These are phyloP conservation scores for Acanthacorydalis orientalis DNA, from an alignment of 2,888 invertebrate species.

Conservation along the genomic window DNA sequence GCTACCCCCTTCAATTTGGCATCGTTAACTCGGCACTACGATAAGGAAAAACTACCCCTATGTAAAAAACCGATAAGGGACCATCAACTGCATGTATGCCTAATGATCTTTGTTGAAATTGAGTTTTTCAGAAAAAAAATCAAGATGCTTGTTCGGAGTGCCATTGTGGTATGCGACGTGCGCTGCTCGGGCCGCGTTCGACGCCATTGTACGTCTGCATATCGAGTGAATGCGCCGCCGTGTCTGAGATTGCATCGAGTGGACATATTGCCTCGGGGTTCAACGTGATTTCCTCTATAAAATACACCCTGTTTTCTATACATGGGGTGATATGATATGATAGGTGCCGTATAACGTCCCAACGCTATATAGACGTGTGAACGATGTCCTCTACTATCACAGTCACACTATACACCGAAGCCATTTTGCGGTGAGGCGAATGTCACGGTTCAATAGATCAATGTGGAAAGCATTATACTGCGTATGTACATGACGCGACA, in stretches of 20 bases:
- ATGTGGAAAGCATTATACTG: no score
- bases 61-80: conserved; percentile 8
- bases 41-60: conserved; percentile 2
- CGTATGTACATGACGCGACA: no score
- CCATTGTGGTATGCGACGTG: not conserved
- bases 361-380: no score
- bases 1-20: conserved; percentile 17
- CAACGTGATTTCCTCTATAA: not conserved
- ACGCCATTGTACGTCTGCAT: not conserved
- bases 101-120: conserved; percentile 19
- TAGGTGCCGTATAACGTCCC: not conserved
- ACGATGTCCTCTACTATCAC: no score
- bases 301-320: not conserved
- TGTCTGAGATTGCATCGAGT: not conserved
- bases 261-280: not conserved
- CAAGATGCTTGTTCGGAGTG: not conserved
- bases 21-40: conserved; percentile 17
- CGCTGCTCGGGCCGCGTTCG: not conserved
- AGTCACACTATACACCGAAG: no score
- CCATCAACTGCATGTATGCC: conserved; percentile 7
- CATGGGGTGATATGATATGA: not conserved
- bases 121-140: conserved; percentile 12
- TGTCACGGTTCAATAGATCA: no score
- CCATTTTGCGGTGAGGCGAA: no score
- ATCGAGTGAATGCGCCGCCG: not conserved